Evolutionary conservation across 2,113 vertebrate genomes (phyloP), one percentile per base, ranked within the genome.

Genomic region (Synodontis membranacea): DNA sequence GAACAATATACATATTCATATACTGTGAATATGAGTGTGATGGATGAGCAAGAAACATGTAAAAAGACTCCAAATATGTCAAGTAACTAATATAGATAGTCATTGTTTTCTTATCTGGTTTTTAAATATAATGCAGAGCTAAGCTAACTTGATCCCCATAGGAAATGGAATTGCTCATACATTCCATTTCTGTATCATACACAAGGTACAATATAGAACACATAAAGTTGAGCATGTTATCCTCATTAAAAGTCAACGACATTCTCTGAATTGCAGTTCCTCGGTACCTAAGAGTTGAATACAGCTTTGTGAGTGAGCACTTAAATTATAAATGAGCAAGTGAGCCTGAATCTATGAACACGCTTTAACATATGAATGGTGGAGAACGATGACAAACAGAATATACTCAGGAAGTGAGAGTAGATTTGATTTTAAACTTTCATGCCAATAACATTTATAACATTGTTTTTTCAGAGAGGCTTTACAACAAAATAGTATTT

Each of bases 291-390:
- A 91, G 89, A 60, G 66, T 87, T 91, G 90, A 93, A 92, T 89
- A 88, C 84, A 87, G 66, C 91, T 89, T 89, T 93, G 90, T 93
- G 84, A 72, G 58, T 37, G 19, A 83, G 84, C 89, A 91, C 87
- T 91, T 66, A 52, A 92, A 89, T 93, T 91, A 91, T 93, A 92
- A 94, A 94, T 92, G 25, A n/a, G 42, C 62, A 68, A 92, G 82
- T 88, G 84, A 86, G 82, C 54, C 87, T 89, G 90, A 93, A 91
- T 91, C 87, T 78, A 39, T 93, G 91, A 94, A 75, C 72, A 94
- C 91, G 86, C 81, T 90, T 92, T 93, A 82, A 15, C 23, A 21
- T 39, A 46, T 79, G 39, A 79, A 46, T 44, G 5, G 56, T 48
- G 7, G 28, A 34, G n/a, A 19, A 84, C 5, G 4, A 60, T 60